phyloP scores from a whole-genome alignment of 2,113 vertebrate genomes.

The Sarotherodon lohbergeri region DNA sequence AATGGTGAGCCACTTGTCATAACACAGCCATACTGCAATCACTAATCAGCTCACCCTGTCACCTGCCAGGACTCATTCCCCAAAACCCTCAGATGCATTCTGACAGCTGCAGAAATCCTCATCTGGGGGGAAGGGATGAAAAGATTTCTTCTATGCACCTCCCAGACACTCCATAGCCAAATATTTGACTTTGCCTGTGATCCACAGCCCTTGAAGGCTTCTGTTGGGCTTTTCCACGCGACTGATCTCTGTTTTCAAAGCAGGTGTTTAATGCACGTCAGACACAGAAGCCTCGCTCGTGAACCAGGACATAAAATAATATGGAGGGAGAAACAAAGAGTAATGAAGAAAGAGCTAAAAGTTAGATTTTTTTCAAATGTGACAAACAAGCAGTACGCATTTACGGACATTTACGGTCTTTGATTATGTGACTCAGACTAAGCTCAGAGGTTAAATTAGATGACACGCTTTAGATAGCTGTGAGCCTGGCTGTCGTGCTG shows the following conservation, averaged over 20 bases:
- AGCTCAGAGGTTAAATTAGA: constrained; percentile 34
- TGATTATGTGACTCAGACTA: neutral
- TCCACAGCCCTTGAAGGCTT: constrained; percentile 62
- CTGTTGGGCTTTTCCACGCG: constrained; percentile 60
- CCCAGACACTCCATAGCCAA: constrained; percentile 48
- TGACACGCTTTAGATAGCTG: constrained; percentile 19
- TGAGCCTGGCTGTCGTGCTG: constrained; percentile 6
- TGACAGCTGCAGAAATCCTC: constrained; percentile 67
- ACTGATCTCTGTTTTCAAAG: constrained; percentile 69
- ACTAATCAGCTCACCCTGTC: constrained; percentile 52
- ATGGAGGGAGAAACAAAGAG: neutral
- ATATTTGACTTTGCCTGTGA: constrained; percentile 72
- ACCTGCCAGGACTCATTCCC: constrained; percentile 51
- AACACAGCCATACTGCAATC: constrained; percentile 23
- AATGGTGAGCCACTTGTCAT: neutral
- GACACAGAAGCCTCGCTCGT: constrained; percentile 16
- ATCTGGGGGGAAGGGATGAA: constrained; percentile 52
- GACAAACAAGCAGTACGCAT: neutral
- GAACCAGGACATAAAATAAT: constrained; percentile 7
- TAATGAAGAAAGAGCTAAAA: neutral
- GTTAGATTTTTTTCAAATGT: neutral
- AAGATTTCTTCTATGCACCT: constrained; percentile 52
- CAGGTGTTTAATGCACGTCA: constrained; percentile 60
- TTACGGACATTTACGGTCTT: neutral
- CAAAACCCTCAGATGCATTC: constrained; percentile 54